Base-by-base conservation (phyloP, 1,140 invertebrate genomes). In the Mactra quadrangularis region DNA sequence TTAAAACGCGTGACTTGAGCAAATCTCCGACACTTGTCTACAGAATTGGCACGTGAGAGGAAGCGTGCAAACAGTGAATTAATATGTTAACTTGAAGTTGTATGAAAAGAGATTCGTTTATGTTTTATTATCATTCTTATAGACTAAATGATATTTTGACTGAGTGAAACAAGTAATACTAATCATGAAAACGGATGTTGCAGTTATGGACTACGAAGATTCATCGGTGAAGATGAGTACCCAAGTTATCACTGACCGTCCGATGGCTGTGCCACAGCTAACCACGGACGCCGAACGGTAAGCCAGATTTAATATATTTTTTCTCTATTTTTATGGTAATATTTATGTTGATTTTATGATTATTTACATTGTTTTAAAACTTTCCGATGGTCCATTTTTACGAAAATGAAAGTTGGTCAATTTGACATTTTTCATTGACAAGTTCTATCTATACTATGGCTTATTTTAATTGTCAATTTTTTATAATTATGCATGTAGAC, bases 1-100 rank as follows among this genome's bases (percentile, higher is more conserved):
- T 64, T 15, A n/a, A 64, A 38, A 64, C 60, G 35, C 60, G 60
- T 64, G 60, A 64, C 60, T 64, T n/a, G 35, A 25, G 17, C 35
- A 64, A 27, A 27, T 57, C 27, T n/a, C 35, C 60, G 60, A 4
- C 35, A 64, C 11, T 41, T 64, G 35, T 64, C 22, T 64, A 64
- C n/a, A 38, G 22, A 64, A 64, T 33, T 35, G 19, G 60, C 60
- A 64, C 60, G 60, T 64, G 60, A 64, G 60, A 0, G 1, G 41
- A 64, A 64, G 60, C 60, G 60, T 64, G 60, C 41, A 64, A 1
- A 15, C 4, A 33, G 17, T 7, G 35, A 64, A 64, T 64, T 7
- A n/a, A 17, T 45, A 19, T 25, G 60, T 22, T 19, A 41, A 41
- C 38, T 41, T 7, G 6, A 7, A 15, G 38, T 35, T 27, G 59